Evolutionary conservation across 2,797 vertebrate genomes (phyloP).

Genomic region (Tragelaphus eurycerus): DNA sequence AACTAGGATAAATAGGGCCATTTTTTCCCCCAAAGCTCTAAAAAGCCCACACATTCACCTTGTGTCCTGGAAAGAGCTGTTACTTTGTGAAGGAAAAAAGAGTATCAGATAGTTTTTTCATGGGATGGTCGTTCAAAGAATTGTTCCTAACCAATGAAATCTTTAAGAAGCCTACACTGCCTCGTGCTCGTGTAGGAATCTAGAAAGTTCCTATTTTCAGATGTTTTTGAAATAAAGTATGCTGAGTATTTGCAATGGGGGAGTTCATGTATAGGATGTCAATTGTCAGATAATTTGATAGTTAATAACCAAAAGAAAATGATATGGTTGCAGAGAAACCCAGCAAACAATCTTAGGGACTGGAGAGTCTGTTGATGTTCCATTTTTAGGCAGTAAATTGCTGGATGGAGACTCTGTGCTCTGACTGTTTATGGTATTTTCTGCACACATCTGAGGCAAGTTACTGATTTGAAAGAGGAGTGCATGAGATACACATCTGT

Average conservation of each 20-base stretch:
- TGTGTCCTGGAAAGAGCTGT: background rate
- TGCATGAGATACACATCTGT: background rate
- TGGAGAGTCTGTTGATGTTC: background rate
- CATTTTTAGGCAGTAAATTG: background rate
- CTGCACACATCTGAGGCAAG: background rate
- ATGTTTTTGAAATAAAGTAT: background rate
- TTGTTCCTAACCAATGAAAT: background rate
- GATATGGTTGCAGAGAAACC: background rate
- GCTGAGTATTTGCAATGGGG: background rate
- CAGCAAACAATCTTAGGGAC: background rate
- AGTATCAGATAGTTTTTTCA: fast-evolving
- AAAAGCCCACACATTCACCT: background rate
- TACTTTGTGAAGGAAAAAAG: background rate
- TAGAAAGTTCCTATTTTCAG: background rate
- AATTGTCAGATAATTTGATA: background rate
- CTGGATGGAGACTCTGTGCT: no score
- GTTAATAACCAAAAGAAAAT: background rate
- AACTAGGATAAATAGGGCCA: background rate
- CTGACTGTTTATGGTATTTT: background rate
- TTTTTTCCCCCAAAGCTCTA: background rate
- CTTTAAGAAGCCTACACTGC: background rate
- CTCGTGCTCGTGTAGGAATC: background rate
- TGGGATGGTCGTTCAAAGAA: background rate
- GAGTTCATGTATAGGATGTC: background rate
- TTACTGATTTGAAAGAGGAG: background rate